phyloP scores from a whole-genome alignment of 2,888 invertebrate genomes.

The Acanthococcus lagerstroemiae region DNA sequence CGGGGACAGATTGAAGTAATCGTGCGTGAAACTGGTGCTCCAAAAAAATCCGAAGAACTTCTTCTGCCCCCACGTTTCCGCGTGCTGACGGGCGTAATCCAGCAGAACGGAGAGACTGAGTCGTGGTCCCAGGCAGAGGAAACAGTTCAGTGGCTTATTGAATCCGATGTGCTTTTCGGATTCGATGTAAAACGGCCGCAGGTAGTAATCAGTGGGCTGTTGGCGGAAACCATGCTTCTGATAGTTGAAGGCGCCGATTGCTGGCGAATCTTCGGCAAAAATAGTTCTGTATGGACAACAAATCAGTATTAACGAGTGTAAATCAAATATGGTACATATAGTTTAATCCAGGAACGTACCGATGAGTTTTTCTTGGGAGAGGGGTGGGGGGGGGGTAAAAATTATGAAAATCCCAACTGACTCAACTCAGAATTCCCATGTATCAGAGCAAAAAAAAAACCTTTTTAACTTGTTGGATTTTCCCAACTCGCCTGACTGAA shows the following conservation, averaged over 20 bases:
- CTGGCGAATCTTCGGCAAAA: conserved; percentile 72
- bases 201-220: conserved; percentile 78
- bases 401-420: no score
- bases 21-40: conserved; percentile 74
- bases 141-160: conserved; percentile 50
- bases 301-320: background rate
- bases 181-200: conserved; percentile 60
- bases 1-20: conserved; percentile 67
- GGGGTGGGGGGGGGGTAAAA: no score
- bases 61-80: conserved; percentile 46
- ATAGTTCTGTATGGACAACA: conserved; percentile 53
- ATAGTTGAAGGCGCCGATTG: conserved; percentile 69
- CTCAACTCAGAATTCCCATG: no score
- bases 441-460: no score
- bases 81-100: conserved; percentile 53
- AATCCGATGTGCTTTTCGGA: conserved; percentile 59
- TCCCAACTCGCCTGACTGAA: no score
- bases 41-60: conserved; percentile 75
- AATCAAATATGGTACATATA: background rate
- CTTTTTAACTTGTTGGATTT: no score
- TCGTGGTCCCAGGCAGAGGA: conserved; percentile 59
- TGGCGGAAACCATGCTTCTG: conserved; percentile 61
- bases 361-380: no score
- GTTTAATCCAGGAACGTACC: no score
- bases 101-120: conserved; percentile 61